phyloP scores from a whole-genome alignment of 2,888 invertebrate genomes.

The Crepidodera aurea region DNA sequence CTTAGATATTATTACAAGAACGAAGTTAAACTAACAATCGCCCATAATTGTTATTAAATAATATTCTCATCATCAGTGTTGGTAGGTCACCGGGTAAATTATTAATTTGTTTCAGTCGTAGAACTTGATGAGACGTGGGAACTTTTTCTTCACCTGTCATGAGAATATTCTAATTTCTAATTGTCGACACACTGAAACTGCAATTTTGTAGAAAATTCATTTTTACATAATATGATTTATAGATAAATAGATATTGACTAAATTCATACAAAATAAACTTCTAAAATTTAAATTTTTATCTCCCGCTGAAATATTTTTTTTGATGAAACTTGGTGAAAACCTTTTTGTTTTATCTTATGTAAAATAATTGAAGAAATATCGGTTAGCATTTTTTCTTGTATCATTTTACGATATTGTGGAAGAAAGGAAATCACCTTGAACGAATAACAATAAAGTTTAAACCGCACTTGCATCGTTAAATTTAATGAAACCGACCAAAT shows the following conservation, averaged over 20 bases:
- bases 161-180: constrained; percentile 24
- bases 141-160: constrained; percentile 8
- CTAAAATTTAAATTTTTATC: no score
- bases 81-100: constrained; percentile 25
- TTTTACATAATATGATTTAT: background rate
- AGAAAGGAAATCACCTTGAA: background rate
- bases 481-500: background rate
- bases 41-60: constrained; percentile 33
- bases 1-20: constrained; percentile 16
- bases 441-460: background rate
- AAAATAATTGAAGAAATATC: no score
- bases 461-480: background rate
- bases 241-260: background rate
- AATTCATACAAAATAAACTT: background rate
- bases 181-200: background rate
- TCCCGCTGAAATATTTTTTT: no score
- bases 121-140: constrained; percentile 22
- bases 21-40: constrained; percentile 19
- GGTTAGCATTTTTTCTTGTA: background rate
- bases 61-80: constrained; percentile 30
- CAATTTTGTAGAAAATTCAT: background rate
- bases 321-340: no score
- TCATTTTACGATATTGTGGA: background rate
- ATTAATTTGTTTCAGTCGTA: constrained; percentile 8
- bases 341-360: no score